Conservation (phyloP, 2,797 vertebrate genomes). For the Galagoides demidoff region DNA sequence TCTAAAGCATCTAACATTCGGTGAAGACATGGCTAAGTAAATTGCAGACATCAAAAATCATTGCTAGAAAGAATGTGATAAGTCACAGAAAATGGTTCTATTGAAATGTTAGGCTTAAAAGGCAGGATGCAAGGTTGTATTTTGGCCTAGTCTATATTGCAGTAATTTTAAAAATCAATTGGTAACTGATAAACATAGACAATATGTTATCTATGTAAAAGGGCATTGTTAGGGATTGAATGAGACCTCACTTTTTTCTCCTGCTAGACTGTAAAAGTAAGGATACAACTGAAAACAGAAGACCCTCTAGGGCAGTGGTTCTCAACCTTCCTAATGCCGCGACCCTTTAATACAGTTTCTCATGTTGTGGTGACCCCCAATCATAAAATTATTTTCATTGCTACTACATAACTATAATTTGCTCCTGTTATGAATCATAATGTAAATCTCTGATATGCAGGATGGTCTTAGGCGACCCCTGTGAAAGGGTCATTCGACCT, state of each 20-base stretch:
- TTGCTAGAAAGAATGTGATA: conserved; percentile 21
- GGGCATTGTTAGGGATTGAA: not conserved
- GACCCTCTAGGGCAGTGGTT: too few species aligned
- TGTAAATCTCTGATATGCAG: too few species aligned
- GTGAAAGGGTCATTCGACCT: too few species aligned
- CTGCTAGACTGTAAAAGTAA: not conserved
- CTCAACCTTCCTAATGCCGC: too few species aligned
- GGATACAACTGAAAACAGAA: not conserved
- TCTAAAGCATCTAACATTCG: not conserved
- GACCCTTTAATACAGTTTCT: too few species aligned
- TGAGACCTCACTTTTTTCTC: not conserved
- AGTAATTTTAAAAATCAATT: not conserved
- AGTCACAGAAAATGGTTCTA: not conserved
- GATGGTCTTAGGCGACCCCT: too few species aligned
- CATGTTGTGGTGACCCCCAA: too few species aligned
- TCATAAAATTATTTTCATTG: too few species aligned
- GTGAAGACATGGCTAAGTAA: not conserved
- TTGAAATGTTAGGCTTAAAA: conserved; percentile 8
- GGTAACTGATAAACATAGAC: not conserved
- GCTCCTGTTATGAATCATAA: too few species aligned
- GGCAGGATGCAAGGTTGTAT: not conserved
- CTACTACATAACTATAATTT: too few species aligned
- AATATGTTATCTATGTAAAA: not conserved
- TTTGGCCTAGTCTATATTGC: not conserved
- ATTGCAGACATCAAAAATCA: not conserved